A percentile compares a stretch with the other conserved stretches of the same genome.
Conservation (phyloP, 30 jellyfish, hydroid and myxozoan genomes). For the Hydractinia symbiolongicarpus region DNA sequence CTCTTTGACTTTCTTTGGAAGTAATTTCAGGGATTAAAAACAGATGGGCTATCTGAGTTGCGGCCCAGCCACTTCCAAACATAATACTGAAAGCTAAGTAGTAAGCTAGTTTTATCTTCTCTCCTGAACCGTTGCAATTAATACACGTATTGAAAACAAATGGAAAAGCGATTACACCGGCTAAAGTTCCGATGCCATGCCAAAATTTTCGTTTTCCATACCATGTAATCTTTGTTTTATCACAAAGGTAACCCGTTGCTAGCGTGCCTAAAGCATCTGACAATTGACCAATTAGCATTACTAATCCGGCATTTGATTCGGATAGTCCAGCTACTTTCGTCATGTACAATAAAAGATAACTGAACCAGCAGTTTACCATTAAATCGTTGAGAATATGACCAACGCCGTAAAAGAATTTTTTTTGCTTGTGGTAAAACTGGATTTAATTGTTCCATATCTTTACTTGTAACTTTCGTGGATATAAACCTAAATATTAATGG, state of each 20-base stretch:
- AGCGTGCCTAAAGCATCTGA: conserved; percentile 88
- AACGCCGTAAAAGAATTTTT: conserved; percentile 62
- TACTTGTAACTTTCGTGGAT: no score
- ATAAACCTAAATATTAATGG: no score
- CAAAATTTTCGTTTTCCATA: conserved; percentile 87
- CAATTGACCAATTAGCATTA: conserved; percentile 82
- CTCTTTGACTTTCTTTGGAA: conserved; percentile 57
- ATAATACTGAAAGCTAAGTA: conserved; percentile 65
- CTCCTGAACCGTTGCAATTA: conserved; percentile 11
- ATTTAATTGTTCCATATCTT: no score
- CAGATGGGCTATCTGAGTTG: conserved; percentile 72
- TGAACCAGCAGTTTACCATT: conserved; percentile 89
- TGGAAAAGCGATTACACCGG: conserved; percentile 76
- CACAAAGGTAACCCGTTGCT: conserved; percentile 81
- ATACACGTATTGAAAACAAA: conserved; percentile 72
- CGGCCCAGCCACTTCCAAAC: conserved; percentile 85
- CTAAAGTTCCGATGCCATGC: conserved; percentile 75
- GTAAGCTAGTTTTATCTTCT: conserved; percentile 20
- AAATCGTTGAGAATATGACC: conserved; percentile 89
- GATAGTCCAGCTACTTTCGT: conserved; percentile 84
- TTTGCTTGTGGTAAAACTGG: conserved; percentile 34
- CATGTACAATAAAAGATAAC: conserved; percentile 67
- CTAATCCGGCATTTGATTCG: conserved; percentile 68
- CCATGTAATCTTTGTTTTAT: conserved; percentile 38
- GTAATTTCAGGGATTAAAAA: conserved; percentile 80